Conservation (phyloP, 37 sponge, comb jelly and placozoan genomes). For the Beroe forskalii region DNA sequence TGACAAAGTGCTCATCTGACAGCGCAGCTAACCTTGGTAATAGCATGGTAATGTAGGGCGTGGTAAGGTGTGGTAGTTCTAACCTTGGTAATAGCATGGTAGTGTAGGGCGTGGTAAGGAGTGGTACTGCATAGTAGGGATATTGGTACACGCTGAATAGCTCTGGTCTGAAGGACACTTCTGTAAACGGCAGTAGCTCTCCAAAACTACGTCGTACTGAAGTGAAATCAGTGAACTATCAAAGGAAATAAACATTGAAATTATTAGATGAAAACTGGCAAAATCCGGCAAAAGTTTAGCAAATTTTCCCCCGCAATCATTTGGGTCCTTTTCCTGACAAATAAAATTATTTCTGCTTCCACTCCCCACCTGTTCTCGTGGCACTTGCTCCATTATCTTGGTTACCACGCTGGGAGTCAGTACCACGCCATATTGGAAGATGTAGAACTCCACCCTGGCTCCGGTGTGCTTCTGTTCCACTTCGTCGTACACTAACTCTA, state of each 20-base stretch:
- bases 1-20: no score
- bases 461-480: neutral
- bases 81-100: neutral
- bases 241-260: no score
- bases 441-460: neutral
- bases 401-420: neutral
- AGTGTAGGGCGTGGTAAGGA: neutral
- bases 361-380: neutral
- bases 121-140: neutral
- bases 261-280: no score
- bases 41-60: neutral
- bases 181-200: conserved; percentile 11
- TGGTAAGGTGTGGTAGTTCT: neutral
- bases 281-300: no score
- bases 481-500: neutral
- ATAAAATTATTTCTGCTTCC: no score
- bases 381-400: neutral
- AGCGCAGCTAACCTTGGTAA: neutral
- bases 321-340: no score
- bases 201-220: conserved; percentile 38
- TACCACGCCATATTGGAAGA: neutral
- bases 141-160: neutral
- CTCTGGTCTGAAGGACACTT: neutral
- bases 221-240: no score
- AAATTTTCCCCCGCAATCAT: no score